Conservation (phyloP, 2,888 invertebrate genomes). For the Calameuta idolon region DNA sequence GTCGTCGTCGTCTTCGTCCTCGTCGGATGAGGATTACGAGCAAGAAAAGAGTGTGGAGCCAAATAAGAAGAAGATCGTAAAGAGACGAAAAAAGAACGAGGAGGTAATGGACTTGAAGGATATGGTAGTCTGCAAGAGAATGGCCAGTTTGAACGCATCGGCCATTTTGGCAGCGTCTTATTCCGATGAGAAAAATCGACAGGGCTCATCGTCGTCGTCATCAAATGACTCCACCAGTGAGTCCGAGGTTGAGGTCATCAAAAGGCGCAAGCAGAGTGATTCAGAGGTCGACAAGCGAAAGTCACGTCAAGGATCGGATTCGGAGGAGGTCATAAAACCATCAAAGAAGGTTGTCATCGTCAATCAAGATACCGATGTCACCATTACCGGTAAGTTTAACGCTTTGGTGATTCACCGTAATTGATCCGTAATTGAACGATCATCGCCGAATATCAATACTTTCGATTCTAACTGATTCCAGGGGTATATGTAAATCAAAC, state of each 20-base stretch:
- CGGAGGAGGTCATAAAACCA: slow-evolving; percentile 61
- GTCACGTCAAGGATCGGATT: slow-evolving; percentile 48
- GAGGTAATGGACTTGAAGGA: slow-evolving; percentile 84
- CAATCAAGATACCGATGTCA: slow-evolving; percentile 88
- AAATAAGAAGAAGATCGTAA: slow-evolving; percentile 57
- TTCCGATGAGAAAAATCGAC: slow-evolving; percentile 74
- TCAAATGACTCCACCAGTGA: slow-evolving; percentile 69
- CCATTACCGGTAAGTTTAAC: slow-evolving; percentile 75
- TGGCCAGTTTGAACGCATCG: slow-evolving; percentile 92
- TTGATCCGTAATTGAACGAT: background rate
- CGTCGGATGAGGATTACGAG: slow-evolving; percentile 53
- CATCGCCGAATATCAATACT: background rate
- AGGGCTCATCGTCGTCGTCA: slow-evolving; percentile 67
- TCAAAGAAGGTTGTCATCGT: slow-evolving; percentile 78
- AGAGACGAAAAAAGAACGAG: slow-evolving; percentile 58
- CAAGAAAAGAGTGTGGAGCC: slow-evolving; percentile 51
- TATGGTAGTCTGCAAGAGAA: slow-evolving; percentile 88
- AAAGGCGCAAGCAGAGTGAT: slow-evolving; percentile 58
- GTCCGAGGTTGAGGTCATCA: slow-evolving; percentile 62
- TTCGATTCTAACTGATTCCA: slow-evolving; percentile 26
- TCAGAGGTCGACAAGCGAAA: slow-evolving; percentile 59
- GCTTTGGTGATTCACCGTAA: background rate
- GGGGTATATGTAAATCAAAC: slow-evolving; percentile 83
- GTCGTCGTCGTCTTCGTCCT: slow-evolving; percentile 54
- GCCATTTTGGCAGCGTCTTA: slow-evolving; percentile 92